Percentiles rank a stretch among this genome's conserved stretches.
These are phyloP conservation scores for Acanthisitta chloris DNA, from an alignment of 2,113 vertebrate species.

Conservation along the genomic window DNA sequence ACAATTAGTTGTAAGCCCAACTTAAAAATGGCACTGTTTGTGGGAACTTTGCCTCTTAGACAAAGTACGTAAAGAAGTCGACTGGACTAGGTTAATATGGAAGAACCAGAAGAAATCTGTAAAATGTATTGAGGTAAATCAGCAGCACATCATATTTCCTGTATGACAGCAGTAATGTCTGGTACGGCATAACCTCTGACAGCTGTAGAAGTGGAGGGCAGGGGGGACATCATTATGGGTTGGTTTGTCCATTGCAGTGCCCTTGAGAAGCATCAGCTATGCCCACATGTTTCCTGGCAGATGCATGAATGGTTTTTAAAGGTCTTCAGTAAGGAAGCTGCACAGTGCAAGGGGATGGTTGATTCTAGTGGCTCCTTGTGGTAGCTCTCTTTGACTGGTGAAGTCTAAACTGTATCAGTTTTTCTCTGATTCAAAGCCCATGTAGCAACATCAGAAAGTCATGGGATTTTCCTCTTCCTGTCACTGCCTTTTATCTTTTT, in stretches of 20 bases:
- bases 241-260: rapidly evolving
- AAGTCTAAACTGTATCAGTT: neutral
- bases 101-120: neutral
- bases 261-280: neutral
- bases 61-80: neutral
- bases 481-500: neutral
- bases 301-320: neutral
- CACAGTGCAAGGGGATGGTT: neutral
- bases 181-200: neutral
- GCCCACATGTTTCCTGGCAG: neutral
- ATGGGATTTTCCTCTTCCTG: neutral
- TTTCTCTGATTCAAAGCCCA: neutral
- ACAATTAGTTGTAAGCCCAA: neutral
- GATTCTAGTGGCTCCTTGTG: neutral
- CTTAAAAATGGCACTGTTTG: neutral
- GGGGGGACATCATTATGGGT: neutral
- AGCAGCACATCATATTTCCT: neutral
- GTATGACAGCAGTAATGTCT: neutral
- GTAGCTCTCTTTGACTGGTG: rapidly evolving
- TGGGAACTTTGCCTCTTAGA: neutral
- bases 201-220: neutral
- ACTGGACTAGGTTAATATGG: neutral
- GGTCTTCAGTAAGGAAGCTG: neutral
- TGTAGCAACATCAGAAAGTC: neutral
- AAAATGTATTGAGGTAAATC: neutral